Conservation (phyloP, 1,140 invertebrate genomes). For the Aphaenogaster floridana region DNA sequence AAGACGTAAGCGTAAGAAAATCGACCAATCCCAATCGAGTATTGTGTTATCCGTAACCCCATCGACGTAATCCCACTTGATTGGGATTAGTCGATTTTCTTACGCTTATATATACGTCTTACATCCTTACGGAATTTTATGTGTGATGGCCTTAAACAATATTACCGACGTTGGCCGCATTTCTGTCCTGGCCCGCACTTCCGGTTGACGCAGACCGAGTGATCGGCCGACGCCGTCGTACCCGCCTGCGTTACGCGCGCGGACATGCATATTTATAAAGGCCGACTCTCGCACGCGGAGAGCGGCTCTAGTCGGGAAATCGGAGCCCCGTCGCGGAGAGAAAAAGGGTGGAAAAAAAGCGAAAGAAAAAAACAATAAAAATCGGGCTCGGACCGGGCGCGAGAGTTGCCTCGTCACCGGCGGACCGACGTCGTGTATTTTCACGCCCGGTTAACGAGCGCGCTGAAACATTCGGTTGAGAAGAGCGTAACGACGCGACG, state of each 20-base stretch:
- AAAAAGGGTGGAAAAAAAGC: background rate
- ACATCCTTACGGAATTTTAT: no score
- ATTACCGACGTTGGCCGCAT: conserved; percentile 44
- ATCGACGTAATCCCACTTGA: no score
- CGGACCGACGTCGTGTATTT: conserved; percentile 49
- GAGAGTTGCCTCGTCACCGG: conserved; percentile 39
- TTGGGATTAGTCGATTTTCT: no score
- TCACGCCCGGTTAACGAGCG: conserved; percentile 56
- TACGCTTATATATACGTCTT: no score
- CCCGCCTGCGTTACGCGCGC: conserved; percentile 58
- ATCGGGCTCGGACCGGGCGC: conserved; percentile 57
- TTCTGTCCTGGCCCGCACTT: conserved; percentile 2
- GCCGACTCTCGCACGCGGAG: background rate
- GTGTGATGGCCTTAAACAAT: background rate
- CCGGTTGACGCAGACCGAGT: background rate
- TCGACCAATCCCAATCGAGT: no score
- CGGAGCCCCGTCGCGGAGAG: conserved; percentile 45
- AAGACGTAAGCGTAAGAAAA: no score
- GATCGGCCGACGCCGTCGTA: background rate
- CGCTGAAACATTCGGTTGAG: conserved; percentile 50
- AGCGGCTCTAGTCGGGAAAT: conserved; percentile 69
- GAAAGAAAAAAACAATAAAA: conserved; percentile 78
- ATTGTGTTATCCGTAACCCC: no score
- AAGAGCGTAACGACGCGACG: conserved; percentile 55
- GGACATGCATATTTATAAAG: conserved; percentile 78